Conservation (phyloP, 2,888 invertebrate genomes). For the Trachelus troglodyta region DNA sequence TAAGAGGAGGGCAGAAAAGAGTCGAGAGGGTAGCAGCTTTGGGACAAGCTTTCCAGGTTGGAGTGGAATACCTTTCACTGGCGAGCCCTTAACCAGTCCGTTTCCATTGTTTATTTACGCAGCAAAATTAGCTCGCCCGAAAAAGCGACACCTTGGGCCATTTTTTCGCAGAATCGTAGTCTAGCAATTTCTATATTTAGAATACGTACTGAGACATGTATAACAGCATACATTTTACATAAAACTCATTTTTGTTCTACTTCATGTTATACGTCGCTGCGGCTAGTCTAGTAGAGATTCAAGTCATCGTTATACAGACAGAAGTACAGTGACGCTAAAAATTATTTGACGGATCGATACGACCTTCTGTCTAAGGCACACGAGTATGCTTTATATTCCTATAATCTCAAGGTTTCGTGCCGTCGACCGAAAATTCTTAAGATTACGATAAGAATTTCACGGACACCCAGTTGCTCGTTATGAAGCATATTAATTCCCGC, state of each 20-base stretch:
- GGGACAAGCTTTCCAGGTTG: background rate
- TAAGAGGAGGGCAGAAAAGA: background rate
- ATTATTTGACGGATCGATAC: background rate
- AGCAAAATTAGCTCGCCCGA: background rate
- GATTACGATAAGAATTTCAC: background rate
- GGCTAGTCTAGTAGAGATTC: background rate
- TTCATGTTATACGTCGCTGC: background rate
- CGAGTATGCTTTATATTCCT: background rate
- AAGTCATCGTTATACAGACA: background rate
- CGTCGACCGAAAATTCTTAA: background rate
- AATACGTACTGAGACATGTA: background rate
- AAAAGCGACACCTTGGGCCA: background rate
- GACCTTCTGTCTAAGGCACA: background rate
- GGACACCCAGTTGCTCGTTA: background rate
- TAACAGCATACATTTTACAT: background rate
- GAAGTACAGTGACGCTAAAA: background rate
- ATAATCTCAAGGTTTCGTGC: background rate
- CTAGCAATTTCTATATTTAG: too few relatives aligned
- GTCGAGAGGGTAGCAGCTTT: background rate
- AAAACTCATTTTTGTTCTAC: background rate
- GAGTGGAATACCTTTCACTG: background rate
- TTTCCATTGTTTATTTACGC: constrained; percentile 4
- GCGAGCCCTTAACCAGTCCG: constrained; percentile 1
- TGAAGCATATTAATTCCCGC: background rate
- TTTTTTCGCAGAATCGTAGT: background rate